Percentiles rank a stretch among this genome's conserved stretches.
These are phyloP conservation scores for Uromys caudimaculatus DNA, from an alignment of 2,797 vertebrate species.

Conservation along the genomic window DNA sequence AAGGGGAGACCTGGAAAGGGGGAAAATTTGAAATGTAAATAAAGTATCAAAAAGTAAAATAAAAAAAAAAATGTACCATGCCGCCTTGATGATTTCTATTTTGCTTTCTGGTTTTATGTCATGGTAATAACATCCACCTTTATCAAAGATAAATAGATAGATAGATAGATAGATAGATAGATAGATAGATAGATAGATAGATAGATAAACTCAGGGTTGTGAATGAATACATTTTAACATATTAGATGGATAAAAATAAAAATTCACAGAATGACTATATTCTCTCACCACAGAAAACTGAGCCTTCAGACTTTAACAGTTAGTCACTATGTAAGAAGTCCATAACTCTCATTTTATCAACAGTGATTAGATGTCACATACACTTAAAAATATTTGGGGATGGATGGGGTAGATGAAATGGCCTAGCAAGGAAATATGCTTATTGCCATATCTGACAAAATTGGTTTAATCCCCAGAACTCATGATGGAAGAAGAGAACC, in stretches of 20 bases:
- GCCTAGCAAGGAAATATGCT: neutral
- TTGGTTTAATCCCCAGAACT: neutral
- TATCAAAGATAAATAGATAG: no score
- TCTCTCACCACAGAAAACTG: conserved; percentile 41
- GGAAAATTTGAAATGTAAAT: no score
- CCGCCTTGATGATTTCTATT: neutral
- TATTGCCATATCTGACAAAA: neutral
- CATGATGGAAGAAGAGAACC: neutral
- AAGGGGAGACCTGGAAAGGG: no score
- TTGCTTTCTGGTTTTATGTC: conserved; percentile 6
- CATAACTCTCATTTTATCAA: neutral
- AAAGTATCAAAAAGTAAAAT: no score
- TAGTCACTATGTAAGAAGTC: neutral
- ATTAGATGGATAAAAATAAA: conserved; percentile 60
- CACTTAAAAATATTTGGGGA: neutral
- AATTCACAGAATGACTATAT: conserved; percentile 73
- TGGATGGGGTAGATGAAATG: neutral
- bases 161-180: no score
- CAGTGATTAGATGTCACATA: neutral
- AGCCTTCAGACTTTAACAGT: conserved; percentile 12
- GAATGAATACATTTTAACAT: conserved; percentile 32
- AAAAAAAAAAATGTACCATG: neutral
- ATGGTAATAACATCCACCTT: neutral
- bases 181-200: no score
- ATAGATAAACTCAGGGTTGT: conserved; percentile 59